Evolutionary conservation across 2,113 vertebrate species (phyloP), one percentile per base, ranked within the genome.

Genomic region (Nothoprocta pentlandii): DNA sequence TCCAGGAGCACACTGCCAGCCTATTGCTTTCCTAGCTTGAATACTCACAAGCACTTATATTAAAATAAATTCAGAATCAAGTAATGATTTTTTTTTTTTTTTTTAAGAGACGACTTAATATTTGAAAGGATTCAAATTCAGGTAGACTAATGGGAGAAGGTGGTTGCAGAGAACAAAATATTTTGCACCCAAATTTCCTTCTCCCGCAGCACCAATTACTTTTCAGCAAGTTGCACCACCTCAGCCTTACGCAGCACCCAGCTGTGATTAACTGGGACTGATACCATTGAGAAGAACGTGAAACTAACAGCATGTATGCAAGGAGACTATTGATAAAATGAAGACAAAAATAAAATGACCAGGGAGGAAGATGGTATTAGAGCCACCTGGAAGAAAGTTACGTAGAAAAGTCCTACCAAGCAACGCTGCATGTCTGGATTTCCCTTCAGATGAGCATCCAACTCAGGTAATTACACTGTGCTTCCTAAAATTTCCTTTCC

Each of bases 401-500:
- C 49, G 20, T 19, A 59, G 54, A 89, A 90, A 58, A 19, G 15
- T 32, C 64, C 10, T 15, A 76, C 1, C 23, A 30, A 42, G 20
- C 36, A 87, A 12, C 3, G 46, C 62, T 14, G 14, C 62, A 10
- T 1, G 11, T 16, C n/a, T 62, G 46, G 28, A 76, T 68, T 89
- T 87, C 80, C 62, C 70, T 79, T 28, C 12, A 6, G 16, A 19
- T 73, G 20, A 56, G 61, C 21, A 94, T 94, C 93, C 90, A 95
- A 58, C 69, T 80, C 0, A 10, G 92, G 90, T 96, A 95, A 97
- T 96, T 96, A 92, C 94, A 96, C 95, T 95, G 91, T 66, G 85
- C 69, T 85, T 87, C 94, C 88, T 85, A 94, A 51, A 96, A 96
- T 95, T 93, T 95, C 94, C 96, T 67, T 83, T 82, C 56, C 87